These are phyloP conservation scores for Diachrysia chrysitis DNA, from an alignment of 2,888 invertebrate species.

Conservation along the genomic window DNA sequence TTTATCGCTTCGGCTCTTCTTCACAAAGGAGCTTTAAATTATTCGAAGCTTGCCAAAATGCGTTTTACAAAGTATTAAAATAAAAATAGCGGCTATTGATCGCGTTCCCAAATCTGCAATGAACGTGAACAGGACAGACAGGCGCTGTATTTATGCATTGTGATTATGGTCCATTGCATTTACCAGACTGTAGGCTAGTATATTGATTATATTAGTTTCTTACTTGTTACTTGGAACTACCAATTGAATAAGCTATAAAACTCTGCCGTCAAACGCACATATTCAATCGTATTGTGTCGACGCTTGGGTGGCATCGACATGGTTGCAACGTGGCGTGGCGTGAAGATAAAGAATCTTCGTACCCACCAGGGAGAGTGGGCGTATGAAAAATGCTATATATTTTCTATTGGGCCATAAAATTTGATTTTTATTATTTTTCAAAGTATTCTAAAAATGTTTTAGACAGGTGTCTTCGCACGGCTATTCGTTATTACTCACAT, in stretches of 20 bases:
- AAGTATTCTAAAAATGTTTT: constrained; percentile 24
- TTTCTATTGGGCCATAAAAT: constrained; percentile 46
- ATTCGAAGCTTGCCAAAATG: constrained; percentile 37
- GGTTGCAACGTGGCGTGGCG: constrained; percentile 49
- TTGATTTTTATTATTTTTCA: constrained; percentile 29
- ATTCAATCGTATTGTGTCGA: constrained; percentile 61
- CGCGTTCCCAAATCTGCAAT: background rate
- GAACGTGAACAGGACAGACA: constrained; percentile 9
- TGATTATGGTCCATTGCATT: constrained; percentile 40
- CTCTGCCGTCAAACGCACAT: constrained; percentile 59
- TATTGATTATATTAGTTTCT: constrained; percentile 49
- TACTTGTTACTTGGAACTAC: constrained; percentile 53
- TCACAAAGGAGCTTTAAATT: constrained; percentile 43
- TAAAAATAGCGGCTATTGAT: constrained; percentile 15
- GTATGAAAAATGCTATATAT: constrained; percentile 49
- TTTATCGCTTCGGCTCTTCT: constrained; percentile 35
- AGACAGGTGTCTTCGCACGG: constrained; percentile 12
- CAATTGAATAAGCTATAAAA: constrained; percentile 69
- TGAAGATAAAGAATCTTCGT: constrained; percentile 44
- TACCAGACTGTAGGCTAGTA: constrained; percentile 30
- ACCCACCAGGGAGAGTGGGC: constrained; percentile 49
- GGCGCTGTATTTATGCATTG: constrained; percentile 12
- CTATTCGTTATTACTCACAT: constrained; percentile 6
- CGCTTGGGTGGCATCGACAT: constrained; percentile 59
- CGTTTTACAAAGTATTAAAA: constrained; percentile 25